A percentile compares a stretch with the other conserved stretches of the same genome.
Evolutionary conservation across 2,797 vertebrate species (phyloP).

Genomic region (Coccyzus lansbergi): DNA sequence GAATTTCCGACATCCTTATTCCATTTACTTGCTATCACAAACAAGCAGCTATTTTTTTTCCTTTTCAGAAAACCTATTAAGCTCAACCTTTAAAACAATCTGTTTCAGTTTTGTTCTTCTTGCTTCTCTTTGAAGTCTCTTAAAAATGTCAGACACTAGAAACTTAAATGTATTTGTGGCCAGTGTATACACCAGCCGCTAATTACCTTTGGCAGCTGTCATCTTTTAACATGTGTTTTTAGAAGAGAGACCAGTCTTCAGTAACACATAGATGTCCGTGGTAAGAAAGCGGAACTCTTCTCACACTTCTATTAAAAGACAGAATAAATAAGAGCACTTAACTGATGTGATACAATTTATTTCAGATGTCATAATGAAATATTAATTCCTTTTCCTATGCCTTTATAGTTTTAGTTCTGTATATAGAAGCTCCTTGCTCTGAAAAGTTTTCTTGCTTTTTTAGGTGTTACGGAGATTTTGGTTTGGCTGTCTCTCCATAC

Average conservation of each 20-base stretch:
- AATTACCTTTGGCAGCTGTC: neutral
- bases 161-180: neutral
- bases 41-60: neutral
- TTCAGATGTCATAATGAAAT: neutral
- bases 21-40: neutral
- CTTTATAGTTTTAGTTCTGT: neutral
- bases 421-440: neutral
- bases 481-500: neutral
- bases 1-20: neutral
- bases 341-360: neutral
- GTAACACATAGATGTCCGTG: neutral
- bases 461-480: neutral
- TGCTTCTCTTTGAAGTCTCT: neutral
- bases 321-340: neutral
- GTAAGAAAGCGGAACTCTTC: slow-evolving; percentile 4
- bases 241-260: neutral
- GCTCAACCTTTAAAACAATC: neutral
- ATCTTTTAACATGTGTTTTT: neutral
- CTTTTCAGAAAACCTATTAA: neutral
- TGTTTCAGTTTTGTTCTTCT: neutral
- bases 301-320: neutral
- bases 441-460: neutral
- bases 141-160: neutral
- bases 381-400: neutral
- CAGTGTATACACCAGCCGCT: neutral